Base-by-base conservation (phyloP, 2,797 vertebrate genomes). In the Sphenopsis melanotis region DNA sequence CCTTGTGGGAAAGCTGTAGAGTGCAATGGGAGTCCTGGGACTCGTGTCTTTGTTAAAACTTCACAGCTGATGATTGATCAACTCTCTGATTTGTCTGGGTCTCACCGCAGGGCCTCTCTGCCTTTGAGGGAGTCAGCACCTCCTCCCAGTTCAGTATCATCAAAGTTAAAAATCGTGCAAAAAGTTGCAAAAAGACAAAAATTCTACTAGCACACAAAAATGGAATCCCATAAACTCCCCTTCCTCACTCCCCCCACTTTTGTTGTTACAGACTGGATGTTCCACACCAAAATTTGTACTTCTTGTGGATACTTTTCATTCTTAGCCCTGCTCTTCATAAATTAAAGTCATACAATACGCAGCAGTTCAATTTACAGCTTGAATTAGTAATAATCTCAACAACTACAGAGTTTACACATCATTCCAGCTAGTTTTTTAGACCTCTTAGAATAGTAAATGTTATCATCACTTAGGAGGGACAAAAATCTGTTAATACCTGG, bases 21-120 rank as follows among this genome's bases (percentile, higher is more conserved):
- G 6, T 22, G 36, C 12, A 32, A 3, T 32, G 60, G 37, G 13
- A 22, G 10, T 4, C 0, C 0, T 46, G 60, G 37, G 11, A 22
- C 20, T 4, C 0, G 0, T 44, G 11, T 27, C 9, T n/a, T 29
- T 30, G 37, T 26, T 26, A 30, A 12, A 61, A 29, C 18, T 49
- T 68, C 6, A 16, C 12, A 19, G 27, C 4, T 37, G 55, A 46
- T 42, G 23, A 37, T 17, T n/a, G 13, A 37, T 23, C 47, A 42
- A 18, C 18, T 23, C 53, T 32, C 27, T 42, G 19, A 17, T 69
- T 61, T 69, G 23, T 37, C 9, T 20, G 15, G 16, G 27, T 56
- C 19, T 56, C 63, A 22, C 34, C 53, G n/a, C 24, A 34, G 29
- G 14, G 14, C 20, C 21, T 46, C n/a, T 61, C 56, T 49, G 63